These are phyloP conservation scores for Eudasyphora cyanicolor DNA, from an alignment of 2,888 invertebrate species.

Conservation along the genomic window DNA sequence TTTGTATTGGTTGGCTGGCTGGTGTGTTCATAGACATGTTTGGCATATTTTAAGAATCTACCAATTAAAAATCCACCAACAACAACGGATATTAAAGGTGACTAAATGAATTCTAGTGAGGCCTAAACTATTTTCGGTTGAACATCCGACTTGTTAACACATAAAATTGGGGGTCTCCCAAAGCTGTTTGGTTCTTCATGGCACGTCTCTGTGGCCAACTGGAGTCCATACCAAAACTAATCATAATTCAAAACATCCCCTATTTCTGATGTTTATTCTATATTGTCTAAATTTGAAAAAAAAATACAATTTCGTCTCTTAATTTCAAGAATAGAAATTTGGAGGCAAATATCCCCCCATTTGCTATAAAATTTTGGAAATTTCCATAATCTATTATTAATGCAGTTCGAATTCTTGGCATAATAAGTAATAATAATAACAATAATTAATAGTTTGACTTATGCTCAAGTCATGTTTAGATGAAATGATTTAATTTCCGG, in stretches of 20 bases:
- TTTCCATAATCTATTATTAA: neutral
- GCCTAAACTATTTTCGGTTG: conserved; percentile 41
- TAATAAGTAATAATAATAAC: too few species aligned
- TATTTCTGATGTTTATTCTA: neutral
- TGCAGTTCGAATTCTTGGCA: neutral
- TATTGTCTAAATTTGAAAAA: conserved; percentile 27
- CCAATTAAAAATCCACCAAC: neutral
- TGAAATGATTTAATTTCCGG: neutral
- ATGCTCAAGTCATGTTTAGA: neutral
- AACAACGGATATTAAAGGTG: conserved; percentile 2
- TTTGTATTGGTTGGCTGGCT: neutral
- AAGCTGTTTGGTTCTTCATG: conserved; percentile 29
- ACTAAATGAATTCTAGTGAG: conserved; percentile 13
- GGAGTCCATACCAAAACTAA: conserved; percentile 38
- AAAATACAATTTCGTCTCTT: neutral
- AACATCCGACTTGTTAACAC: conserved; percentile 11
- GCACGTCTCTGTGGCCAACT: conserved; percentile 37
- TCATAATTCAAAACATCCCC: conserved; percentile 55
- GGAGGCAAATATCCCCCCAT: neutral
- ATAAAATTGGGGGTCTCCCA: neutral
- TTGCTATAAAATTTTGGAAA: neutral
- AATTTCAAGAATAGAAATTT: neutral
- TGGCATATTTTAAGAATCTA: conserved; percentile 47
- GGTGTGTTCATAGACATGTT: conserved; percentile 38
- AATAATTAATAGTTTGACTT: neutral